Evolutionary conservation across 2,888 invertebrate genomes (phyloP).

Genomic region (Protula sp.): DNA sequence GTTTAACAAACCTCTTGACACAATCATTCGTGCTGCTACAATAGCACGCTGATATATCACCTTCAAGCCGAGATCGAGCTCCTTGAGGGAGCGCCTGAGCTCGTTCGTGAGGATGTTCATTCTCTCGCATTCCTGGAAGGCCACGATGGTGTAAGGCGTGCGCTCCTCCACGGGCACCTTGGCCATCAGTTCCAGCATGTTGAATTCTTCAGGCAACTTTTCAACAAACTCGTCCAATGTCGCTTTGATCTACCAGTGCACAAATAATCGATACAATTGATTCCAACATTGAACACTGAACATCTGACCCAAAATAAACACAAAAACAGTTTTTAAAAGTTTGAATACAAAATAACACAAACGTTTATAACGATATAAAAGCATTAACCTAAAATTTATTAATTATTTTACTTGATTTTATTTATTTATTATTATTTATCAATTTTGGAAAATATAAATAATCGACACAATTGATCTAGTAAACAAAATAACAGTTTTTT

Average conservation of each 20-base stretch:
- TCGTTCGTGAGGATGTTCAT: conserved; percentile 90
- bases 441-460: too few relatives aligned
- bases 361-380: too few relatives aligned
- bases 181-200: conserved; percentile 89
- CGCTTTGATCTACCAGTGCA: conserved; percentile 70
- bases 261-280: background rate
- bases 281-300: background rate
- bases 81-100: conserved; percentile 82
- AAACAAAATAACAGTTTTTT: too few relatives aligned
- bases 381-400: too few relatives aligned
- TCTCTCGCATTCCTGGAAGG: conserved; percentile 80
- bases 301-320: too few relatives aligned
- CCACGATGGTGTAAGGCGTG: conserved; percentile 90
- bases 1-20: too few relatives aligned
- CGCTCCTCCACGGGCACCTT: conserved; percentile 80
- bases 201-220: conserved; percentile 91
- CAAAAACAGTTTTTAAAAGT: background rate
- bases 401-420: too few relatives aligned
- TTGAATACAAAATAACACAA: too few relatives aligned
- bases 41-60: too few relatives aligned
- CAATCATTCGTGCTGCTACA: too few relatives aligned
- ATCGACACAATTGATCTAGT: too few relatives aligned
- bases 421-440: too few relatives aligned
- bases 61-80: conserved; percentile 88
- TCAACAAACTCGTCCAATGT: conserved; percentile 91